Evolutionary conservation across 1,140 invertebrate species (phyloP), one percentile per base, ranked within the genome.

Genomic region (Drosophila novamexicana): DNA sequence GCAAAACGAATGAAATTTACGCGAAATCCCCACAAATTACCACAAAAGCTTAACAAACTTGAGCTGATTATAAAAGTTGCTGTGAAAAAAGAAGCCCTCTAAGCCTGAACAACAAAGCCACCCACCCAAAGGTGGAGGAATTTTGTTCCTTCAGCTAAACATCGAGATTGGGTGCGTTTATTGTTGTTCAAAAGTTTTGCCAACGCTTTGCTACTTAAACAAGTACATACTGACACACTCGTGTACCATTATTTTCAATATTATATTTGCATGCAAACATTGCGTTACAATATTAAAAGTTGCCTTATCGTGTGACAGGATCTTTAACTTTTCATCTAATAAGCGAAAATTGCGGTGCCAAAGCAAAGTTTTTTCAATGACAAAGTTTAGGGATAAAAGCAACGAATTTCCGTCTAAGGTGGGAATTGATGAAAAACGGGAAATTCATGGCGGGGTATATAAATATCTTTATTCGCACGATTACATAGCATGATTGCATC

Each of bases 61-160:
- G 70, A 86, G 82, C 83, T 86, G 83, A 86, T 86, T 86, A 86
- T 89, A 86, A 86, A 86, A 86, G 83, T 86, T 86, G 64, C 53
- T 57, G 64, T 18, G 59, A 66, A 69, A 68, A 61, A 59, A 73
- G 61, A 56, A 59, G 37, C 54, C 29, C 59, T 54, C 22, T 6
- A 54, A 49, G 66, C 63, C 64, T 77, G 39, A 59, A 64, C 45
- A 75, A 70, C 72, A 75, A 58, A 70, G 54, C 39, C 39, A 36
- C n/a, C 18, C 9, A 36, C 14, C 37, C 53, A 45, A 18, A 7
- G 42, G 57, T 16, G 32, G 7, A 7, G 32, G 32, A 32, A 47
- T 40, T 39, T 18, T 32, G 32, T 44, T 62, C 32, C 58, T 77
- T 47, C 62, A 62, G 18, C 64, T 18, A 74, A 79, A 74, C 70